phyloP scores from a whole-genome alignment of 2,113 vertebrate species.

The Pelusios castaneus region DNA sequence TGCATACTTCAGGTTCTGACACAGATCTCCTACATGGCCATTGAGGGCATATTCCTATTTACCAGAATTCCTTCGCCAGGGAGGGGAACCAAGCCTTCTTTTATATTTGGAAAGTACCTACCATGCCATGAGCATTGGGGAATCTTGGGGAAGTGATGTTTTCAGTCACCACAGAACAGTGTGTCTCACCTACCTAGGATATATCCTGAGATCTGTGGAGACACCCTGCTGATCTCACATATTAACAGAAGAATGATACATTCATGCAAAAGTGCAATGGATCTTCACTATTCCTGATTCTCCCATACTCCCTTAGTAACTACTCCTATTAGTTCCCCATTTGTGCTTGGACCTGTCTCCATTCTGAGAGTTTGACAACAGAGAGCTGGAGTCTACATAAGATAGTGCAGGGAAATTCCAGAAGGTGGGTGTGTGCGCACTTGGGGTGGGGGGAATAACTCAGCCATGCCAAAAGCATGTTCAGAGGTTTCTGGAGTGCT shows the following conservation, averaged over 20 bases:
- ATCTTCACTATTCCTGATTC: neutral
- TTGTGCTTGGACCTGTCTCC: neutral
- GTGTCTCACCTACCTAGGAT: neutral
- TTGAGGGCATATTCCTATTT: neutral
- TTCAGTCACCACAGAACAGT: neutral
- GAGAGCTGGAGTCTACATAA: neutral
- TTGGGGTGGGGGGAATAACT: neutral
- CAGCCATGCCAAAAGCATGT: neutral
- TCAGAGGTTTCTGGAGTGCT: neutral
- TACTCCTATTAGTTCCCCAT: neutral
- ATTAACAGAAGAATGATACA: neutral
- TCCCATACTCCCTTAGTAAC: neutral
- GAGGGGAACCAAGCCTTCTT: neutral
- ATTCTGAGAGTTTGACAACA: neutral
- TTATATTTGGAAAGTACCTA: neutral
- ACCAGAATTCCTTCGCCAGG: neutral
- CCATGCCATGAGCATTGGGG: neutral
- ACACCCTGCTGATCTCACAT: neutral
- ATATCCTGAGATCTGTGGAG: neutral
- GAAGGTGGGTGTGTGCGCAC: neutral
- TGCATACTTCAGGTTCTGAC: neutral
- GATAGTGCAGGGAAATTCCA: neutral
- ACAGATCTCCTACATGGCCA: neutral
- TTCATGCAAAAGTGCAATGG: neutral
- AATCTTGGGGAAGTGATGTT: neutral